Base-by-base conservation (phyloP, 2,113 vertebrate species). In the Asarcornis scutulata region DNA sequence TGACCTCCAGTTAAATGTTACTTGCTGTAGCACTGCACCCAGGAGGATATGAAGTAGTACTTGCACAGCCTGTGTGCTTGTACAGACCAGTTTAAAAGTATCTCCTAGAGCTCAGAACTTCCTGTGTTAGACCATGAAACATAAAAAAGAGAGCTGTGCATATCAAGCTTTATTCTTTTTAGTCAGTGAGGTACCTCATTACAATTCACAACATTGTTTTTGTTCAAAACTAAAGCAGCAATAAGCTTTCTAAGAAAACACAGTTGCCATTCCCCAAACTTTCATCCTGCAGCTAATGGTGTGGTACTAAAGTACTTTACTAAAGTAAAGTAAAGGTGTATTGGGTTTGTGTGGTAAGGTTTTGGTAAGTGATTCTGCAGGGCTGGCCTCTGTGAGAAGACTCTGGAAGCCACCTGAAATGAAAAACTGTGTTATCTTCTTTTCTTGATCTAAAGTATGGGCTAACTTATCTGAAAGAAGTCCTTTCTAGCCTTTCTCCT, bases 191-290 rank as follows among this genome's bases (percentile, higher is more conserved):
- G 13, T 53, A 17, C 3, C 17, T 36, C 10, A 31, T 42, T 46
- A 72, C 27, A 11, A 42, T 48, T 88, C 26, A 34, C 8, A 75
- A 8, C 9, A 53, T 8, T 27, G 1, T 25, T 95, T 91, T 78
- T 3, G 4, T 3, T 84, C 21, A 1, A 62, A 60, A 67, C 34
- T 12, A 21, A 52, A 52, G 2, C 5, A 84, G 5, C 7, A 60
- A 50, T 34, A 67, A 63, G 3, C 1, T 36, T 81, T 63, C 64
- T 20, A 58, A 21, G 42, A 67, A 91, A 82, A 56, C 2, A 23
- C 0, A 23, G 2, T 22, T 80, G 6, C 9, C 2, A 1, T 59
- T 94, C 18, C 17, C 50, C 16, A 46, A 84, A 3, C 0, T 2
- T 78, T 40, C 60, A n/a, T 55, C 27, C 12, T 67, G 13, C 10